Percentiles rank a stretch among this genome's conserved stretches.
phyloP scores from a whole-genome alignment of 2,113 vertebrate genomes.

The Saguinus midas region DNA sequence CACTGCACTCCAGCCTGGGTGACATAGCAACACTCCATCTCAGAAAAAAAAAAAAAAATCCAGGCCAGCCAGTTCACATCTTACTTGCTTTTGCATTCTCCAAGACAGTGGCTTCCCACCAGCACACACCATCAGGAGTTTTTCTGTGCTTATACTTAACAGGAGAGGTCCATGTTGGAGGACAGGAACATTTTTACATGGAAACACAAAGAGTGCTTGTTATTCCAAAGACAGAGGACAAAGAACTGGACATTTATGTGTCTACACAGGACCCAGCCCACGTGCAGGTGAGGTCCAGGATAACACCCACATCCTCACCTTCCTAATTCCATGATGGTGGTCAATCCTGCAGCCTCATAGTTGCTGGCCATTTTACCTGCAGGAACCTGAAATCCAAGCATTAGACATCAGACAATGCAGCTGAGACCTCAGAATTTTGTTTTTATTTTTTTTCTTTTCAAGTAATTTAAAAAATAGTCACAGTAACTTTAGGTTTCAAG shows the following conservation, averaged over 20 bases:
- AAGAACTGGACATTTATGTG: slow-evolving; percentile 86
- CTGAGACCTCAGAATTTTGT: not conserved
- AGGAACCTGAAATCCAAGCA: not conserved
- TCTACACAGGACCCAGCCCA: slow-evolving; percentile 85
- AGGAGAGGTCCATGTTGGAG: slow-evolving; percentile 87
- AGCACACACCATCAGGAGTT: not conserved
- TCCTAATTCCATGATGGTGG: not conserved
- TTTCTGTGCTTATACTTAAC: not conserved
- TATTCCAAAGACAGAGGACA: slow-evolving; percentile 87
- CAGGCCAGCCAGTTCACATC: not conserved
- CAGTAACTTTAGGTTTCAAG: not conserved
- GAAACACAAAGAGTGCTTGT: slow-evolving; percentile 91
- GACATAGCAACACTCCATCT: too few relatives aligned
- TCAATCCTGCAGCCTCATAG: not conserved
- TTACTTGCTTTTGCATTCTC: not conserved
- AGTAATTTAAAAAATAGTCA: not conserved
- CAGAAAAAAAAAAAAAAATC: too few relatives aligned
- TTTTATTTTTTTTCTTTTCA: not conserved
- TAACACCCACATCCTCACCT: not conserved
- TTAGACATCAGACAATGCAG: not conserved
- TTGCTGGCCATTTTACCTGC: not conserved
- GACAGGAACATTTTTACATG: slow-evolving; percentile 93
- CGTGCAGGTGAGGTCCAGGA: slow-evolving; percentile 81
- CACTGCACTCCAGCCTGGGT: too few relatives aligned
- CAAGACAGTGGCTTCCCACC: not conserved